phyloP scores from a whole-genome alignment of 2,888 invertebrate genomes.

The Tubulanus polymorphus region DNA sequence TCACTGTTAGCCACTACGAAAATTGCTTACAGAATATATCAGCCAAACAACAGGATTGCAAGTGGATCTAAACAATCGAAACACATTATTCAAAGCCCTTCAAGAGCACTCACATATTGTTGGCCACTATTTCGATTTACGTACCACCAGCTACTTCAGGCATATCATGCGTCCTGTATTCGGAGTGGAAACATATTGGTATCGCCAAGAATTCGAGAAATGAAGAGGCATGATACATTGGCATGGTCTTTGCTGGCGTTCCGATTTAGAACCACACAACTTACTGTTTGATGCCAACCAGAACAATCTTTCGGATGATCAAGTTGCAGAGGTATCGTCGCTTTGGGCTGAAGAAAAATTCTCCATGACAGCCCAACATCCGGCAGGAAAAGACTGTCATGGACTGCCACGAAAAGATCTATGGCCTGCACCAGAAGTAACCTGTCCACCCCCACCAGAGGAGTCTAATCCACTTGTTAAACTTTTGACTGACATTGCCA shows the following conservation, averaged over 20 bases:
- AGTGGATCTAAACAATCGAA: neutral
- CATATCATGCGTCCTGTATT: conserved; percentile 18
- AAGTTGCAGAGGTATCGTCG: conserved; percentile 13
- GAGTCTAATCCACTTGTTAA: conserved; percentile 12
- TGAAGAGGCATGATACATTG: conserved; percentile 2
- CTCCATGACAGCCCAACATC: conserved; percentile 21
- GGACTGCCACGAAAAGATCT: conserved; percentile 13
- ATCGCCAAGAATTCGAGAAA: conserved; percentile 25
- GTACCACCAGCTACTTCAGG: conserved; percentile 17
- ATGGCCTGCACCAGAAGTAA: conserved; percentile 19
- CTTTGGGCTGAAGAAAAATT: conserved; percentile 19
- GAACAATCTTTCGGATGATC: conserved; percentile 16
- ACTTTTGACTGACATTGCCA: conserved; percentile 13
- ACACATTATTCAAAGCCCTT: conserved; percentile 6
- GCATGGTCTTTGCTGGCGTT: conserved; percentile 27
- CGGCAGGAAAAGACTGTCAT: conserved; percentile 10
- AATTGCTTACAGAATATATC: conserved; percentile 9
- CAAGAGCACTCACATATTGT: conserved; percentile 19
- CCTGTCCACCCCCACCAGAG: conserved; percentile 16
- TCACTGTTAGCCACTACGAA: conserved; percentile 12
- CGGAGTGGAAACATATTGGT: conserved; percentile 24
- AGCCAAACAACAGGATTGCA: conserved; percentile 3
- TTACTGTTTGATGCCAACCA: conserved; percentile 16
- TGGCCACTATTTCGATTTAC: conserved; percentile 19
- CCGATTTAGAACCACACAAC: conserved; percentile 22